Percentiles rank a stretch among this genome's conserved stretches.
Conservation (phyloP, 2,113 vertebrate genomes). For the Danionella cerebrum region DNA sequence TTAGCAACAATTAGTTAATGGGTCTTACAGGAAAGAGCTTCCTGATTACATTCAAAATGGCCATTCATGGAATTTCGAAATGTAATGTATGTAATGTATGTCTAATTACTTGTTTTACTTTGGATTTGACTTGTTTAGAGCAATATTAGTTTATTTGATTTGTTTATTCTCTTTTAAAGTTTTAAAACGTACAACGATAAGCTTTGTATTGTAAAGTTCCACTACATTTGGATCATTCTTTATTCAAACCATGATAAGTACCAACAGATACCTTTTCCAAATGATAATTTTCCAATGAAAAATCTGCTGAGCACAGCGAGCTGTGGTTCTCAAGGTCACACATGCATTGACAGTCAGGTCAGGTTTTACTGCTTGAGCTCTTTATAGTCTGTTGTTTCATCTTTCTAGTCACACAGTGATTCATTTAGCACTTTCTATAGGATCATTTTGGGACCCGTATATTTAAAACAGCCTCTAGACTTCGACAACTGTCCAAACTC, state of each 20-base stretch:
- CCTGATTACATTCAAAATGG: too few relatives aligned
- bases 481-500: background rate
- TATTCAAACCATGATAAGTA: background rate
- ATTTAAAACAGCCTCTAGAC: background rate
- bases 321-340: slow-evolving; percentile 4
- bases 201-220: background rate
- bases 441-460: background rate
- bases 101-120: too few relatives aligned
- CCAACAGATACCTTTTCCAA: background rate
- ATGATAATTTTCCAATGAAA: background rate
- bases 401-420: background rate
- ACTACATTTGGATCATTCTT: background rate
- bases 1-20: background rate
- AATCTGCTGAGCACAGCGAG: background rate
- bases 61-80: too few relatives aligned
- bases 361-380: background rate
- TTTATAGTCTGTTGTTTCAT: background rate
- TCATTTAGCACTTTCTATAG: background rate
- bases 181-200: too few relatives aligned
- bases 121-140: too few relatives aligned
- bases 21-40: background rate
- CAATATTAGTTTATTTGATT: too few relatives aligned
- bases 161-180: too few relatives aligned
- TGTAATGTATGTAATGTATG: too few relatives aligned
- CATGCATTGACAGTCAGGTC: slow-evolving; percentile 1